Evolutionary conservation across 2,113 vertebrate genomes (phyloP).

Genomic region (Megaptera novaeangliae): DNA sequence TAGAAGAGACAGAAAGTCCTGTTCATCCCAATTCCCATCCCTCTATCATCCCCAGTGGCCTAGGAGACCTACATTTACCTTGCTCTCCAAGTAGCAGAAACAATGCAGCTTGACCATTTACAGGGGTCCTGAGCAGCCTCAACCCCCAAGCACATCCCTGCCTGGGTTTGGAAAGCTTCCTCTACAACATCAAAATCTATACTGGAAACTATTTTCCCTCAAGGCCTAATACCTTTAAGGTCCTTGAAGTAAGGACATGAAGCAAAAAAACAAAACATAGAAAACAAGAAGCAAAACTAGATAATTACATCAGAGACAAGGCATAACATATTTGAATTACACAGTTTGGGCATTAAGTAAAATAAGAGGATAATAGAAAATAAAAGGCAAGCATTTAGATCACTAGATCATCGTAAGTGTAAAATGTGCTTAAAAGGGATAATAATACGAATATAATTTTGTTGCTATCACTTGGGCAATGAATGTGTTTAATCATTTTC

Average conservation of each 20-base stretch:
- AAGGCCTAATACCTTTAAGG: neutral
- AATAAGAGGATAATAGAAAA: neutral
- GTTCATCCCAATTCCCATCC: neutral
- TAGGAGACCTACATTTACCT: neutral
- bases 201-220: neutral
- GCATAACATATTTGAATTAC: neutral
- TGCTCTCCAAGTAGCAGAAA: neutral
- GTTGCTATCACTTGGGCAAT: neutral
- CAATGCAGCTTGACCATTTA: neutral
- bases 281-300: neutral
- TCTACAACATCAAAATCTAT: neutral
- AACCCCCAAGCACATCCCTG: neutral
- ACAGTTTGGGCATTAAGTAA: neutral
- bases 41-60: neutral
- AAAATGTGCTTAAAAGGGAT: neutral
- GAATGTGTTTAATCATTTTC: neutral
- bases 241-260: neutral
- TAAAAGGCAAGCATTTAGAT: neutral
- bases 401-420: neutral
- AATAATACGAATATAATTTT: neutral
- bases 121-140: neutral
- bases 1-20: neutral
- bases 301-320: neutral
- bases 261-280: neutral
- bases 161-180: neutral